These are phyloP conservation scores for Cyclopterus lumpus DNA, from an alignment of 2,797 vertebrate genomes.

Conservation along the genomic window DNA sequence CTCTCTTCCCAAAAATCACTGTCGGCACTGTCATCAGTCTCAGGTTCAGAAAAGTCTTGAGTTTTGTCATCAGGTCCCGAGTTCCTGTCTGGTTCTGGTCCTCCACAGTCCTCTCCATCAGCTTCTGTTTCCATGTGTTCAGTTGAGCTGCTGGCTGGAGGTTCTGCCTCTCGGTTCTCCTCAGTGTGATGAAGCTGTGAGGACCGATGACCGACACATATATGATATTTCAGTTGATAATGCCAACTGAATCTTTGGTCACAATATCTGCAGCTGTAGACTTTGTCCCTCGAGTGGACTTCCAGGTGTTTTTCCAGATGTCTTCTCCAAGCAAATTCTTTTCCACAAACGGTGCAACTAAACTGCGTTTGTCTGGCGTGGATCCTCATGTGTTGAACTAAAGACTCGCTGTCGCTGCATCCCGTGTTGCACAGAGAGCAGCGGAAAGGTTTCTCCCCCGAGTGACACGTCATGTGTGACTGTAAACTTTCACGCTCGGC, in stretches of 20 bases:
- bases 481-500: background rate
- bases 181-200: background rate
- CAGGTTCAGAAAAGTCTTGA: background rate
- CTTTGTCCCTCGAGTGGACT: slow-evolving; percentile 20
- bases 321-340: slow-evolving; percentile 53
- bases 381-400: slow-evolving; percentile 60
- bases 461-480: slow-evolving; percentile 21
- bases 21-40: slow-evolving; percentile 8
- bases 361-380: slow-evolving; percentile 50
- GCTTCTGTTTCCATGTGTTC: background rate
- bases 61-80: background rate
- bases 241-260: background rate
- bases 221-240: slow-evolving; percentile 5
- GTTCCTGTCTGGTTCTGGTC: background rate
- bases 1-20: background rate
- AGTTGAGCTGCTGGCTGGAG: background rate
- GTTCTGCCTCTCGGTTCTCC: background rate
- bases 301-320: slow-evolving; percentile 48
- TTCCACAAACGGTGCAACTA: slow-evolving; percentile 35
- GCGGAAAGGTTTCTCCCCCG: slow-evolving; percentile 5
- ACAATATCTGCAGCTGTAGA: slow-evolving; percentile 21
- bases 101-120: slow-evolving; percentile 1
- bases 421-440: slow-evolving; percentile 46
- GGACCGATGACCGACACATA: background rate
- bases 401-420: slow-evolving; percentile 27